Evolutionary conservation across 2,113 vertebrate genomes (phyloP).

Genomic region (Ochotona curzoniae): DNA sequence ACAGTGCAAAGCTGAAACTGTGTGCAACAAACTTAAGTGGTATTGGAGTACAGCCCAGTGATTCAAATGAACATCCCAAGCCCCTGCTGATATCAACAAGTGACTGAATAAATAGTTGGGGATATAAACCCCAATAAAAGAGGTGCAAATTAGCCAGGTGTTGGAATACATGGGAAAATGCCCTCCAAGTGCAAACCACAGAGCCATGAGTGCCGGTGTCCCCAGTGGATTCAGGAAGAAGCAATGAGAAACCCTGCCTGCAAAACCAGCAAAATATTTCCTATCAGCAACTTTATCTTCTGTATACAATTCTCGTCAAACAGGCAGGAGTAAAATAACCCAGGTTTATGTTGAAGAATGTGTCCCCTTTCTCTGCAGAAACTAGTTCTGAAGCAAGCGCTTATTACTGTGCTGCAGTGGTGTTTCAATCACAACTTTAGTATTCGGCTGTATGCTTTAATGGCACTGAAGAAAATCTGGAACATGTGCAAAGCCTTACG

Average conservation of each 20-base stretch:
- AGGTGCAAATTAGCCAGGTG: neutral
- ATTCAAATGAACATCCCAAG: neutral
- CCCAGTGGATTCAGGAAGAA: neutral
- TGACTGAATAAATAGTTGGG: too few species aligned
- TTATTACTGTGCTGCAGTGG: slow-evolving; percentile 91
- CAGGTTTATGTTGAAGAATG: neutral
- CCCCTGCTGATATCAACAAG: neutral
- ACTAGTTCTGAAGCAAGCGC: slow-evolving; percentile 87
- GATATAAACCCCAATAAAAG: too few species aligned
- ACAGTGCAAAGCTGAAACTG: neutral
- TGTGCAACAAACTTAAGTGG: neutral
- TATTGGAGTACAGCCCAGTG: neutral
- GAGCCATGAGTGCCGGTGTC: neutral
- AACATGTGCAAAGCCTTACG: slow-evolving; percentile 80
- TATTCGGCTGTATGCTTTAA: slow-evolving; percentile 93
- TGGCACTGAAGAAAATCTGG: slow-evolving; percentile 95
- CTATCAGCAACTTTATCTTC: neutral
- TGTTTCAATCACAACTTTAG: slow-evolving; percentile 97
- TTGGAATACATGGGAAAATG: too few species aligned
- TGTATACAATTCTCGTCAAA: neutral
- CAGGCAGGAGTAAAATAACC: too few species aligned
- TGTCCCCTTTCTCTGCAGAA: slow-evolving; percentile 79
- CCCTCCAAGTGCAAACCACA: neutral
- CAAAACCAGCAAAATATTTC: neutral
- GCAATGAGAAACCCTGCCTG: neutral